phyloP scores from a whole-genome alignment of 1,140 invertebrate species.

The Zophobas atratus region DNA sequence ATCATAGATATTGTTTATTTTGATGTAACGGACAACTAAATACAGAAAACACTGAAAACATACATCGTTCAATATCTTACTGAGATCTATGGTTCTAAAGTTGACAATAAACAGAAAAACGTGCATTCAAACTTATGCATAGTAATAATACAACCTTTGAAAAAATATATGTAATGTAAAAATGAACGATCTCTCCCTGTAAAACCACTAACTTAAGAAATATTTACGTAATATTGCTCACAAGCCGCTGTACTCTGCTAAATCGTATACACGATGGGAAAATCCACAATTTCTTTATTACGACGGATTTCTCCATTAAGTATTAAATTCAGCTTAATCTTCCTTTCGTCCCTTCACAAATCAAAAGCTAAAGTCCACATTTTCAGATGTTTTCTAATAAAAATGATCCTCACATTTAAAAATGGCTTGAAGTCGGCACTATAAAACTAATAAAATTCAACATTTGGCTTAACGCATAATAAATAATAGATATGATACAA shows the following conservation, averaged over 20 bases:
- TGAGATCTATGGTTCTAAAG: slow-evolving; percentile 22
- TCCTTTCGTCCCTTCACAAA: too few species aligned
- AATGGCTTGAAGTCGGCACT: background rate
- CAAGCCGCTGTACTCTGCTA: too few species aligned
- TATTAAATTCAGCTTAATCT: too few species aligned
- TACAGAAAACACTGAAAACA: slow-evolving; percentile 39
- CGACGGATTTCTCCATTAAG: too few species aligned
- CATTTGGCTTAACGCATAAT: slow-evolving; percentile 28
- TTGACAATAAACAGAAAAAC: slow-evolving; percentile 10
- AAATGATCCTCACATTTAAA: too few species aligned
- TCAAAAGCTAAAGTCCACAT: too few species aligned
- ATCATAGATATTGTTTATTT: slow-evolving; percentile 26
- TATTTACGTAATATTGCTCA: background rate
- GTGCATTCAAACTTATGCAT: background rate
- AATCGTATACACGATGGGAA: too few species aligned
- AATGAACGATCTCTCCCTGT: too few species aligned
- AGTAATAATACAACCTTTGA: background rate
- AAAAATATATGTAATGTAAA: background rate
- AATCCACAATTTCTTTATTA: too few species aligned
- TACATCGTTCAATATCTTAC: slow-evolving; percentile 31
- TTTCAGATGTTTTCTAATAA: too few species aligned
- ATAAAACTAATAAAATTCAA: slow-evolving; percentile 28
- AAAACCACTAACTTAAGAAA: too few species aligned
- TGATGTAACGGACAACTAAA: slow-evolving; percentile 27
- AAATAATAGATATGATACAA: slow-evolving; percentile 15